Evolutionary conservation across 2,113 vertebrate genomes (phyloP).

Genomic region (Todiramphus saurophagus): DNA sequence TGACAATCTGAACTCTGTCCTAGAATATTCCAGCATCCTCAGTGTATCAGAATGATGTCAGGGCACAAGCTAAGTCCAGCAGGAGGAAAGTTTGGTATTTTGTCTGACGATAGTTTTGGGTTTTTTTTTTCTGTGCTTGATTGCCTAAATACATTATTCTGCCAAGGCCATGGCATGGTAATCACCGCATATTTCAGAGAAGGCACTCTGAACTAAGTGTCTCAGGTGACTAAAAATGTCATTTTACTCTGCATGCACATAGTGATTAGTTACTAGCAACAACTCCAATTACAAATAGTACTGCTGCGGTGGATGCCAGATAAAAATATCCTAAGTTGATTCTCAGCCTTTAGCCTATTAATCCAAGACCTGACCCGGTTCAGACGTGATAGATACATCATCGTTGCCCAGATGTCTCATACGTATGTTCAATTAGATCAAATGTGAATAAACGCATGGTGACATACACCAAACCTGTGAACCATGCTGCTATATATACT

Average conservation of each 20-base stretch:
- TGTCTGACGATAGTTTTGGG: background rate
- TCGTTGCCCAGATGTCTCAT: background rate
- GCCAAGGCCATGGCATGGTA: background rate
- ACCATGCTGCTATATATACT: background rate
- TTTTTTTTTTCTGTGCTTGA: background rate
- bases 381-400: background rate
- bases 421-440: rapidly evolving
- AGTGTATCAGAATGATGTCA: background rate
- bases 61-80: background rate
- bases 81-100: background rate
- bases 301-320: background rate
- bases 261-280: background rate
- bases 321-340: background rate
- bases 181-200: background rate
- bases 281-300: background rate
- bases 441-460: background rate
- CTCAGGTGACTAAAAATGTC: background rate
- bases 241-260: background rate
- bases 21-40: background rate
- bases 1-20: background rate
- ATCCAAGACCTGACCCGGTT: background rate
- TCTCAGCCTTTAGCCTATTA: background rate
- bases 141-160: background rate
- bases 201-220: background rate
- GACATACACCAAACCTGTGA: background rate